Conservation (phyloP, 2,797 vertebrate genomes). For the Amblyopsis hoosieri region DNA sequence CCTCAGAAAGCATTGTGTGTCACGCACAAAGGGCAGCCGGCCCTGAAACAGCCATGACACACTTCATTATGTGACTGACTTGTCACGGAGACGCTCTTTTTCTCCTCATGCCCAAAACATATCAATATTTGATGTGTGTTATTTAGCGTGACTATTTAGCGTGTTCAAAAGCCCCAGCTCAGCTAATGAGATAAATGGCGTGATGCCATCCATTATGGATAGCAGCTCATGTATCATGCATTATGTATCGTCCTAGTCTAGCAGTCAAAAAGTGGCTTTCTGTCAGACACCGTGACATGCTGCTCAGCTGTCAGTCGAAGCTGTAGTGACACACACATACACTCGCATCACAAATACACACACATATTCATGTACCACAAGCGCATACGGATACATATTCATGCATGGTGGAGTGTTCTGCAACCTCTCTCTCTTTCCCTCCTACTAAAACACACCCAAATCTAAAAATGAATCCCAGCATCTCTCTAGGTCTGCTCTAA, state of each 20-base stretch:
- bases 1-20: constrained; percentile 31
- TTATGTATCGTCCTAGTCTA: neutral
- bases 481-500: constrained; percentile 24
- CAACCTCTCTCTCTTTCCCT: neutral
- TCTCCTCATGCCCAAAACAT: constrained; percentile 36
- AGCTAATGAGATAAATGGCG: constrained; percentile 56
- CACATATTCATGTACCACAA: constrained; percentile 6
- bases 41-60: constrained; percentile 53
- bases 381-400: neutral
- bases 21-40: constrained; percentile 36
- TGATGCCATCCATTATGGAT: constrained; percentile 51
- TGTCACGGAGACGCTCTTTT: constrained; percentile 40
- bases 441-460: neutral
- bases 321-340: neutral
- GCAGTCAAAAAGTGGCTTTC: constrained; percentile 35
- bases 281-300: constrained; percentile 26
- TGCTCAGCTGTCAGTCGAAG: constrained; percentile 35
- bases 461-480: constrained; percentile 17
- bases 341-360: neutral
- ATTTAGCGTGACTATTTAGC: constrained; percentile 23
- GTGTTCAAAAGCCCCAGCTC: constrained; percentile 22
- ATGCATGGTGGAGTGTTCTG: neutral
- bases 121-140: constrained; percentile 24
- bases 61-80: constrained; percentile 52
- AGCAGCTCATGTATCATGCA: constrained; percentile 47